A percentile compares a stretch with the other conserved stretches of the same genome.
Conservation (phyloP, 2,797 vertebrate species). For the Cygnus olor region DNA sequence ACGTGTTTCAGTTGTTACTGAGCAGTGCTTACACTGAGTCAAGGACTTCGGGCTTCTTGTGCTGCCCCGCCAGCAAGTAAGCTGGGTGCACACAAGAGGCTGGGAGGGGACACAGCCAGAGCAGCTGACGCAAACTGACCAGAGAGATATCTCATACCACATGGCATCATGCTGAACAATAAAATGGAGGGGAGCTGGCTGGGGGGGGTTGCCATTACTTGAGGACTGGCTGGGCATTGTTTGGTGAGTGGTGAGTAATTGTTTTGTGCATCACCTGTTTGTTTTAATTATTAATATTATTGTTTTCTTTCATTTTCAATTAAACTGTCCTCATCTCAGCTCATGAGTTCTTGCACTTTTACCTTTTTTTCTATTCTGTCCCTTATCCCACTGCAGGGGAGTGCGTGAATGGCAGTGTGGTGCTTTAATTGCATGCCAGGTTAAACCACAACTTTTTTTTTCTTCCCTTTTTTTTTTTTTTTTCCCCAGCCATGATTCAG, state of each 20-base stretch:
- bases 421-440: not conserved
- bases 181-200: not conserved
- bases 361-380: not conserved
- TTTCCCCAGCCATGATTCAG: slow-evolving; percentile 84
- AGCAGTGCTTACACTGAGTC: not conserved
- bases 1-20: not conserved
- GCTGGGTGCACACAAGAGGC: not conserved
- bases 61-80: not conserved
- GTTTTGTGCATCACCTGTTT: not conserved
- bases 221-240: not conserved
- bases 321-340: not conserved
- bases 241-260: not conserved
- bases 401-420: not conserved
- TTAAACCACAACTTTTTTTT: not conserved
- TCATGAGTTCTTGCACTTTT: not conserved
- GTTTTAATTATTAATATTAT: not conserved
- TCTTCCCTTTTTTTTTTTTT: not conserved
- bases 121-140: not conserved
- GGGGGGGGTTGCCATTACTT: not conserved
- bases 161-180: not conserved
- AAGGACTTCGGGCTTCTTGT: not conserved
- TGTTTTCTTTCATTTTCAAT: not conserved
- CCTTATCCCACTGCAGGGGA: not conserved
- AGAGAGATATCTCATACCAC: not conserved
- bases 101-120: not conserved